phyloP scores from a whole-genome alignment of 2,113 vertebrate genomes.

The Calidris pugnax region DNA sequence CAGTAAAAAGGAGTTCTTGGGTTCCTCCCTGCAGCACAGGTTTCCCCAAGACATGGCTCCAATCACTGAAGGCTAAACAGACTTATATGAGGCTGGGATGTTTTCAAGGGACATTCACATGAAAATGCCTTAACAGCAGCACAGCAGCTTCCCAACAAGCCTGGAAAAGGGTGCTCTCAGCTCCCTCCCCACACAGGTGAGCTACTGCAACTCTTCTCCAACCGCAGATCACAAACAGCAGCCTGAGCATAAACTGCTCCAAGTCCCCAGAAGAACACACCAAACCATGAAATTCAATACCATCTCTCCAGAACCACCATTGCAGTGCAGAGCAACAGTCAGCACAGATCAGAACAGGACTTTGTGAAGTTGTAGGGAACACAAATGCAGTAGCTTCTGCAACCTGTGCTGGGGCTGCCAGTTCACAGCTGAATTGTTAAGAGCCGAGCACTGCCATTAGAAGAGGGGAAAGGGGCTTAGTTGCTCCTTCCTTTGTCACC shows the following conservation, averaged over 20 bases:
- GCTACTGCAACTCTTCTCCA: neutral
- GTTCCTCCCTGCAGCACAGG: neutral
- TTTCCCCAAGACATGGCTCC: neutral
- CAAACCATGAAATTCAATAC: neutral
- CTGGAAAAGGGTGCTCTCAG: neutral
- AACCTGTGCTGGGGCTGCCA: neutral
- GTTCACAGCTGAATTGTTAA: neutral
- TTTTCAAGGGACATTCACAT: neutral
- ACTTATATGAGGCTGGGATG: rapidly evolving
- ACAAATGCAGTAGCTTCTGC: neutral
- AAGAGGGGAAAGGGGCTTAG: neutral
- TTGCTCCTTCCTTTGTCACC: neutral
- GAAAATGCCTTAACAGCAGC: neutral
- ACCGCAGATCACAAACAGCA: neutral
- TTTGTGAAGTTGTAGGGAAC: neutral
- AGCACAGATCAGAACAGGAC: neutral
- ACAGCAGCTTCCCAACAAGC: neutral
- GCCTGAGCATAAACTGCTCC: neutral
- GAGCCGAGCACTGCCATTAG: neutral
- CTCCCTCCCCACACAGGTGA: neutral
- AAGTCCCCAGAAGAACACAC: neutral
- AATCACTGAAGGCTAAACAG: neutral
- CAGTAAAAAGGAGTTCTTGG: neutral
- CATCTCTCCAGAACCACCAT: neutral
- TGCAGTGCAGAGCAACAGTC: neutral